A percentile compares a stretch with the other conserved stretches of the same genome.
These are phyloP conservation scores for Daubentonia madagascariensis DNA, from an alignment of 2,113 vertebrate species.

Conservation along the genomic window DNA sequence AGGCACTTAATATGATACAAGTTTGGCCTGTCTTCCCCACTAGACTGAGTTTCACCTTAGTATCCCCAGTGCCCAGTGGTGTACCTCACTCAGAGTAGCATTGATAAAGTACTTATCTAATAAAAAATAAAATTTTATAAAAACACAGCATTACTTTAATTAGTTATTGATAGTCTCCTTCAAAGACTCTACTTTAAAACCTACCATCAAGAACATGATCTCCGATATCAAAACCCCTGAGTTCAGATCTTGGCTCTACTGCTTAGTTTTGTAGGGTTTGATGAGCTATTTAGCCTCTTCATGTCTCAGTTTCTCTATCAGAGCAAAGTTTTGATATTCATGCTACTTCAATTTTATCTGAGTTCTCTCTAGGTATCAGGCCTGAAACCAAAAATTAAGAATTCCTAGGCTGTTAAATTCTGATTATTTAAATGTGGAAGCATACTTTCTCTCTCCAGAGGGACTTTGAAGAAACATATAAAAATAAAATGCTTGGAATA, in stretches of 20 bases:
- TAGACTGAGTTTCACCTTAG: background rate
- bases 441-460: background rate
- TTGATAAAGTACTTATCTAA: background rate
- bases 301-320: background rate
- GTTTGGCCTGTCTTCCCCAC: background rate
- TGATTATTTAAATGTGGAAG: slow-evolving; percentile 37
- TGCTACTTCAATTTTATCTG: background rate
- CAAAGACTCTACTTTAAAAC: background rate
- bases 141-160: background rate
- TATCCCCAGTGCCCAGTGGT: background rate
- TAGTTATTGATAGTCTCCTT: background rate
- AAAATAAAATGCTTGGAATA: slow-evolving; percentile 1
- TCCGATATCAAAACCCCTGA: background rate
- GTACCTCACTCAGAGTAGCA: background rate
- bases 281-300: background rate
- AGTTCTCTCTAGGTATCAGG: background rate
- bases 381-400: background rate
- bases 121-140: background rate
- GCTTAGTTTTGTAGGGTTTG: background rate
- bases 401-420: background rate
- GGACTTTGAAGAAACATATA: background rate
- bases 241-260: background rate
- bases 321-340: background rate
- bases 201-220: background rate
- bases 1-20: background rate